Conservation (phyloP, 2,888 invertebrate genomes). For the Morpho achilles region DNA sequence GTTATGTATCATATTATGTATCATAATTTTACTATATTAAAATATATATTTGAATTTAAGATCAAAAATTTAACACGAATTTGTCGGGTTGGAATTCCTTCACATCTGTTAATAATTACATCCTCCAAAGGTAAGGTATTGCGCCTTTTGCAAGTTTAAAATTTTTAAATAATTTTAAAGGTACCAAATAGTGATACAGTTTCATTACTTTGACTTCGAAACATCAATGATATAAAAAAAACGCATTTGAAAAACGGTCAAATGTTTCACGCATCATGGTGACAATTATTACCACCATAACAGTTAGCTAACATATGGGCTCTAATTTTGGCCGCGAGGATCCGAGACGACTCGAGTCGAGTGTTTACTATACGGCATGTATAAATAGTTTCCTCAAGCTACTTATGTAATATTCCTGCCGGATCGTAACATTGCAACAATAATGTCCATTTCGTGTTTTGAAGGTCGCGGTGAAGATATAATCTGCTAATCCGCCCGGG, state of each 20-base stretch:
- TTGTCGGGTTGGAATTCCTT: too few species aligned
- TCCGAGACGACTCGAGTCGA: constrained; percentile 38
- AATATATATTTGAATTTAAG: too few species aligned
- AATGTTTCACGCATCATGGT: constrained; percentile 17
- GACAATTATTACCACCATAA: constrained; percentile 66
- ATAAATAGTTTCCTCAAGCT: constrained; percentile 48
- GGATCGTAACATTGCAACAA: constrained; percentile 29
- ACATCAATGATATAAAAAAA: constrained; percentile 4
- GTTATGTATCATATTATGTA: too few species aligned
- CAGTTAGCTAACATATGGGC: constrained; percentile 46
- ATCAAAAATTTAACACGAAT: too few species aligned
- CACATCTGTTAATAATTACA: too few species aligned
- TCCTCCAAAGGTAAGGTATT: too few species aligned
- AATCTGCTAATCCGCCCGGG: too few species aligned
- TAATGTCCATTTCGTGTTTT: constrained; percentile 18
- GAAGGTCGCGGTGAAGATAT: background rate
- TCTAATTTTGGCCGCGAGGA: constrained; percentile 52
- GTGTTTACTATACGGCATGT: constrained; percentile 42
- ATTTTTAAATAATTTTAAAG: too few species aligned
- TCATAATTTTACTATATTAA: too few species aligned
- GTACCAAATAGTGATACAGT: too few species aligned
- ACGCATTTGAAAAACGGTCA: constrained; percentile 28
- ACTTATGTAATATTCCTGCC: constrained; percentile 47
- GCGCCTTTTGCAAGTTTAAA: too few species aligned
- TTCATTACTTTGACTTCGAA: too few species aligned